Conservation (phyloP, 1,140 invertebrate genomes). For the Caerostris darwini region DNA sequence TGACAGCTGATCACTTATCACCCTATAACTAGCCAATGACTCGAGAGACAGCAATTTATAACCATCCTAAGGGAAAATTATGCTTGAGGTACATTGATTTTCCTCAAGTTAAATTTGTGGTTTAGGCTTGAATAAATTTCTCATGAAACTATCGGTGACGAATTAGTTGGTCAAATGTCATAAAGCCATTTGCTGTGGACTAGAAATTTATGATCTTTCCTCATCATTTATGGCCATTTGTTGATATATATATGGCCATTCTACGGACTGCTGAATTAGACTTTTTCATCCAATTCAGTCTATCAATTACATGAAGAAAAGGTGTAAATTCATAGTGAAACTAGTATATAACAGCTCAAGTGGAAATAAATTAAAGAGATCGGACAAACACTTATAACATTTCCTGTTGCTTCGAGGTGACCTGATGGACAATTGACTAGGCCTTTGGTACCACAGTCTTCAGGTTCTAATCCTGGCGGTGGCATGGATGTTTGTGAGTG, state of each 20-base stretch:
- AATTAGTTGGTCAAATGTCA: background rate
- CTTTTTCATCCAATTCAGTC: background rate
- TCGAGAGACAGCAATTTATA: background rate
- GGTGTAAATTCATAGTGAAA: too few species aligned
- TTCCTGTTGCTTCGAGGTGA: too few species aligned
- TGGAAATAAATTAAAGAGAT: too few species aligned
- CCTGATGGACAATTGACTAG: too few species aligned
- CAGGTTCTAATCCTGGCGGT: too few species aligned
- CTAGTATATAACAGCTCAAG: too few species aligned
- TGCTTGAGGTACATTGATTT: background rate
- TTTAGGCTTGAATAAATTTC: constrained; percentile 17
- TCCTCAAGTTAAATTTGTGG: background rate
- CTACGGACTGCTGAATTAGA: background rate
- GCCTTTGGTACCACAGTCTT: too few species aligned
- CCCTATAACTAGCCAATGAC: background rate
- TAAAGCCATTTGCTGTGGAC: background rate
- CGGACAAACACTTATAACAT: too few species aligned
- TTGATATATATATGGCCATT: background rate
- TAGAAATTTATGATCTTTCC: background rate
- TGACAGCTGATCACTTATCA: constrained; percentile 26
- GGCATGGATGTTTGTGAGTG: too few species aligned
- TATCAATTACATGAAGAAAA: too few species aligned
- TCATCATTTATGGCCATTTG: too few species aligned
- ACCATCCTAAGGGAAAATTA: background rate
- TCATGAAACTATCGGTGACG: background rate